Percentiles rank a stretch among this genome's conserved stretches.
phyloP scores from a whole-genome alignment of 1,140 invertebrate species.

The Drosophila kohkoa region DNA sequence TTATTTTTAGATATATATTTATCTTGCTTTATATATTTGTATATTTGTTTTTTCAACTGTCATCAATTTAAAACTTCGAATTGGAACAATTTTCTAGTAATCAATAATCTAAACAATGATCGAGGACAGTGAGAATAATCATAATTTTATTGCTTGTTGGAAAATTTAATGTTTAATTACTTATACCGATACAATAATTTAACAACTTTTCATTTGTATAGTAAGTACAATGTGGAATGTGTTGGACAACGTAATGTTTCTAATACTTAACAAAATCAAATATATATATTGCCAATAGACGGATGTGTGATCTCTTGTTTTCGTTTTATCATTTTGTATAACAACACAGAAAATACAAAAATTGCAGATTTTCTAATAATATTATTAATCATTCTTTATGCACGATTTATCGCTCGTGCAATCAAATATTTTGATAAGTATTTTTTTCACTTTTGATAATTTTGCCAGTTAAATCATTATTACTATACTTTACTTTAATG shows the following conservation, averaged over 20 bases:
- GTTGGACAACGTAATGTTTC: constrained; percentile 52
- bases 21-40: constrained; percentile 25
- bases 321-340: constrained; percentile 29
- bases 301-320: constrained; percentile 53
- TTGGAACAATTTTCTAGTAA: constrained; percentile 30
- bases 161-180: constrained; percentile 24
- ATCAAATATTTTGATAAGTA: constrained; percentile 47
- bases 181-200: constrained; percentile 49
- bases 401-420: constrained; percentile 60
- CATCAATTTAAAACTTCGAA: constrained; percentile 33
- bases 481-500: constrained; percentile 34
- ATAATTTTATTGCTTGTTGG: constrained; percentile 45
- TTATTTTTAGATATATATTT: constrained; percentile 45
- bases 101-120: constrained; percentile 29
- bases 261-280: constrained; percentile 72
- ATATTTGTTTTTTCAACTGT: constrained; percentile 34
- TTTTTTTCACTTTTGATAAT: constrained; percentile 46
- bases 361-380: constrained; percentile 62
- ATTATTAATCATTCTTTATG: constrained; percentile 48
- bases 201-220: constrained; percentile 52
- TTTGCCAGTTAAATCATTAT: constrained; percentile 51
- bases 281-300: constrained; percentile 71
- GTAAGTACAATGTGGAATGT: constrained; percentile 77
- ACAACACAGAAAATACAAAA: constrained; percentile 72
- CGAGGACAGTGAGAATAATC: constrained; percentile 34